Evolutionary conservation across 2,888 invertebrate genomes (phyloP).

Genomic region (Nomada hirtipes): DNA sequence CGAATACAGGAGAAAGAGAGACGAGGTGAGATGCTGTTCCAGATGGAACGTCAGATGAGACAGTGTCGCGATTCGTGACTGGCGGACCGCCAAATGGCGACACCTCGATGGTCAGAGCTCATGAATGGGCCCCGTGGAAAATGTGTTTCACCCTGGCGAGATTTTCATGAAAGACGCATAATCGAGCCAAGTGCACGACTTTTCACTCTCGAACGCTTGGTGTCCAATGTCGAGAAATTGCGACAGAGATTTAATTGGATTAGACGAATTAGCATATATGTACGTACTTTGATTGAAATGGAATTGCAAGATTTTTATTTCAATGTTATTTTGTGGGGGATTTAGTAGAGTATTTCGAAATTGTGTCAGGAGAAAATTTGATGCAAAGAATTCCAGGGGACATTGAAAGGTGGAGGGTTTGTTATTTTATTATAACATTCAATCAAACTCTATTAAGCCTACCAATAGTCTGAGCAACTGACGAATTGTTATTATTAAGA

Average conservation of each 20-base stretch:
- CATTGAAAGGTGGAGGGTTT: too few species aligned
- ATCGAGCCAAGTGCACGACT: constrained; percentile 50
- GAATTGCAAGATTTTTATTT: too few species aligned
- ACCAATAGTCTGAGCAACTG: too few species aligned
- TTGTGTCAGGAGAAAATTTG: too few species aligned
- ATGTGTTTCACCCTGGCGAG: constrained; percentile 36
- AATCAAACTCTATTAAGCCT: too few species aligned
- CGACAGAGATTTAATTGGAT: too few species aligned
- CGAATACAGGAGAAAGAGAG: constrained; percentile 5
- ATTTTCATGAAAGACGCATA: constrained; percentile 35
- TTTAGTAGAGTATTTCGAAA: too few species aligned
- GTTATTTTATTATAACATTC: too few species aligned
- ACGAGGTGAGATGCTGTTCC: constrained; percentile 36
- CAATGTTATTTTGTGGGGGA: too few species aligned
- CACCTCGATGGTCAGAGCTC: constrained; percentile 67
- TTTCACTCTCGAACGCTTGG: constrained; percentile 3
- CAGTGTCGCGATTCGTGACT: constrained; percentile 78
- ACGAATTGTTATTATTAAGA: too few species aligned
- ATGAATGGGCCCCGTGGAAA: constrained; percentile 75
- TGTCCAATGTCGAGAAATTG: constrained; percentile 35
- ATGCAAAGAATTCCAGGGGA: too few species aligned
- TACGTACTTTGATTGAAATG: background rate
- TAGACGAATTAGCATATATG: too few species aligned
- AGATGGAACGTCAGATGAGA: constrained; percentile 69
- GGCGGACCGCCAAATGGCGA: constrained; percentile 77